Conservation (phyloP, 2,113 vertebrate genomes). For the Cnemophilus loriae region DNA sequence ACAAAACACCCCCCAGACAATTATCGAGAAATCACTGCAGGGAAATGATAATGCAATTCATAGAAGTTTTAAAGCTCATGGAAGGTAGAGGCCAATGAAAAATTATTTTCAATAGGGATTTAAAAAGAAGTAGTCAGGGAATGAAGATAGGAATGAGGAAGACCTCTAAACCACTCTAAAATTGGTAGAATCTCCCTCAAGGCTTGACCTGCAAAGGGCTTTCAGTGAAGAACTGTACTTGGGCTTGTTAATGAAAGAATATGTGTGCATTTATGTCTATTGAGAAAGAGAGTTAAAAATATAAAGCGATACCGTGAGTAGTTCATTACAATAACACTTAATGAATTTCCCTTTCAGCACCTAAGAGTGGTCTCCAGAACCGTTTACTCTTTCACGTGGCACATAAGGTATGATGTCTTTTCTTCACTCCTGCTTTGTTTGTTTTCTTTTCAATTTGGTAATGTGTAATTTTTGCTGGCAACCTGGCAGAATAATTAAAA, state of each 20-base stretch:
- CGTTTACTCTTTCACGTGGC: slow-evolving; percentile 95
- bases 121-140: background rate
- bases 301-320: background rate
- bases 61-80: background rate
- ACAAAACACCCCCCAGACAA: accelerated
- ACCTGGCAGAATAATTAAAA: background rate
- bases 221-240: background rate
- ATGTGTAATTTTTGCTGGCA: background rate
- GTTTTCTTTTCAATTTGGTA: background rate
- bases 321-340: background rate
- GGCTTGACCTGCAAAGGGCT: background rate
- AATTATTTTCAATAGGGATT: background rate
- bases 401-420: slow-evolving; percentile 86
- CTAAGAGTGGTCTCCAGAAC: slow-evolving; percentile 89
- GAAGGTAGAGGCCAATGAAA: background rate
- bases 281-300: background rate
- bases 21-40: background rate
- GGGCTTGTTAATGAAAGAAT: background rate
- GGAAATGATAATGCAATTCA: background rate
- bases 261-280: background rate
- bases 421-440: background rate
- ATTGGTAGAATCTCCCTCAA: background rate
- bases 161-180: background rate
- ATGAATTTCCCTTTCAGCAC: slow-evolving; percentile 72
- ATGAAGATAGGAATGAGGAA: background rate